Base-by-base conservation (phyloP, 2,797 vertebrate genomes). In the Squalus acanthias region DNA sequence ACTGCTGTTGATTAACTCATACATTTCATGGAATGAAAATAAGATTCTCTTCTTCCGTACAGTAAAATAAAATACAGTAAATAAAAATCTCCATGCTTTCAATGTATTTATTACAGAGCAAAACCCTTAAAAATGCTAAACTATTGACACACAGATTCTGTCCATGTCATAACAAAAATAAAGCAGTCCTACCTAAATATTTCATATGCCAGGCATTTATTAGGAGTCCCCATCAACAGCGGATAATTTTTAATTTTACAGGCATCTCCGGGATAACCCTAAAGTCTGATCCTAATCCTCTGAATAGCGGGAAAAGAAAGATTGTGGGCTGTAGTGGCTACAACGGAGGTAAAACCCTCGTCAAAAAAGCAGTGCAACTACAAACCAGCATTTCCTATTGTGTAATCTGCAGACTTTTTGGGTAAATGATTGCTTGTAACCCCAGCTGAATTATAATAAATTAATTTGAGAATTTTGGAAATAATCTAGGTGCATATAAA, bases 81-180 rank as follows among this genome's bases (percentile, higher is more conserved):
- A 76, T 79, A 79, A 89, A 89, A 89, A 33, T 8, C 53, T 57
- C 8, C 12, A 29, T 89, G 87, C 24, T 29, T 89, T 60, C 53
- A 60, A 57, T 57, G 5, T 15, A 89, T 89, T 89, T 60, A 89
- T 89, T 89, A 29, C 87, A 60, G 50, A 89, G 26, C 10, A 89
- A 89, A 85, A 89, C 24, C 53, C 53, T 89, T 60, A 57, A 88
- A 26, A 88, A 26, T 10, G 50, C 26, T 60, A 89, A 20, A 53
- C 60, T 89, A 5, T 8, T 89, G 53, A 50, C 87, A 57, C 5
- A 57, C 24, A 89, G 57, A 53, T 60, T 60, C 50, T 60, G 87
- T 29, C 87, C 87, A 29, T 89, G 87, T 89, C 53, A 89, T 60
- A 79, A 79, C 33, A 89, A 89, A 89, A 89, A 26, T 53, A 89